phyloP scores from a whole-genome alignment of 2,113 vertebrate species.

The Mormyrus iriodes region DNA sequence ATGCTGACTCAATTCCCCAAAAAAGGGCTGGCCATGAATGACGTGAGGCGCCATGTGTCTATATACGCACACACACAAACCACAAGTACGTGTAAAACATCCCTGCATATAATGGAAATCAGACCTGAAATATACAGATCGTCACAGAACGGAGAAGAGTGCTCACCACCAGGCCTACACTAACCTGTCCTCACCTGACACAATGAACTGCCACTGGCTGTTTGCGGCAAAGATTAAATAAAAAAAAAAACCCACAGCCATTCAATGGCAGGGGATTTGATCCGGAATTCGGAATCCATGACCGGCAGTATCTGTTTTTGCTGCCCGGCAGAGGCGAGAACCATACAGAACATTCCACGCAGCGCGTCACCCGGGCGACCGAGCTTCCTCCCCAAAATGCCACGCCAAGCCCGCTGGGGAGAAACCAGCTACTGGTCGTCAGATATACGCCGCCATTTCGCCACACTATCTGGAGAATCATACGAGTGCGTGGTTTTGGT shows the following conservation, averaged over 20 bases:
- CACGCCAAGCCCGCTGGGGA: background rate
- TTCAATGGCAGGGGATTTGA: background rate
- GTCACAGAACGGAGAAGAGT: background rate
- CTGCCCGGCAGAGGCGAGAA: background rate
- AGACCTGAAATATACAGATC: background rate
- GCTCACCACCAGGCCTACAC: background rate
- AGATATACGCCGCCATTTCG: background rate
- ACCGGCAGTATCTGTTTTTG: background rate
- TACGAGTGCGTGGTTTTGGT: background rate
- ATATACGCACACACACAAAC: background rate
- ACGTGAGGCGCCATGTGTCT: background rate
- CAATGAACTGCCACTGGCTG: background rate
- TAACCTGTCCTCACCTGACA: background rate
- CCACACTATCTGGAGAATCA: background rate
- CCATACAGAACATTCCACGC: background rate
- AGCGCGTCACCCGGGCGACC: background rate
- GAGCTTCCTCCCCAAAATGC: background rate
- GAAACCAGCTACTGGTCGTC: background rate
- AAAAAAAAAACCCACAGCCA: background rate
- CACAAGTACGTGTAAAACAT: no score
- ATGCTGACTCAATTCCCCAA: background rate
- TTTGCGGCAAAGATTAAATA: background rate
- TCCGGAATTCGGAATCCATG: background rate
- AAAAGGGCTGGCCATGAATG: background rate
- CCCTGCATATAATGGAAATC: background rate